Evolutionary conservation across 1,140 invertebrate genomes (phyloP).

Genomic region (Danaus plexippus): DNA sequence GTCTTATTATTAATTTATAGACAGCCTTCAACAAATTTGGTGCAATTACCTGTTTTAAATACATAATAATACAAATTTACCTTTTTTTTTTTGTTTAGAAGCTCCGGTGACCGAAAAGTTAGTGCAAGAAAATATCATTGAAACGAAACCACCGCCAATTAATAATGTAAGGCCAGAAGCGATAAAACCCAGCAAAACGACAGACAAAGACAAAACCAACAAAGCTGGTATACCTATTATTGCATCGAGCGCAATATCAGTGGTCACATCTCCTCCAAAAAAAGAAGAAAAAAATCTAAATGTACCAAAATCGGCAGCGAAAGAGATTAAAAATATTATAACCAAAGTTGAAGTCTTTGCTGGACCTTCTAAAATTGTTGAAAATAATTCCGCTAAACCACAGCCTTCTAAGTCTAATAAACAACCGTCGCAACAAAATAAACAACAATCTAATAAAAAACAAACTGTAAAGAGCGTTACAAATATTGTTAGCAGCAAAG

Average conservation of each 20-base stretch:
- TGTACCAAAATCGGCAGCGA: conserved; percentile 53
- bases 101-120: conserved; percentile 58
- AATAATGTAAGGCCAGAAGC: conserved; percentile 61
- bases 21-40: background rate
- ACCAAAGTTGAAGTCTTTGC: conserved; percentile 74
- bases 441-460: conserved; percentile 39
- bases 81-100: conserved; percentile 48
- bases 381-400: conserved; percentile 44
- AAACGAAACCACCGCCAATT: conserved; percentile 68
- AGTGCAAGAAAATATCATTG: conserved; percentile 70
- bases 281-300: conserved; percentile 63
- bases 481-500: conserved; percentile 61
- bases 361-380: conserved; percentile 64
- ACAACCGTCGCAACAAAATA: conserved; percentile 38
- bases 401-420: conserved; percentile 42
- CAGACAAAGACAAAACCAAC: conserved; percentile 59
- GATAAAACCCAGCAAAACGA: conserved; percentile 74
- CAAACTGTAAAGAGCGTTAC: conserved; percentile 46
- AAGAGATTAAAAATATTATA: conserved; percentile 68
- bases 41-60: conserved; percentile 8
- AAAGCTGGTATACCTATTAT: conserved; percentile 42
- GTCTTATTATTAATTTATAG: no score
- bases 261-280: conserved; percentile 61
- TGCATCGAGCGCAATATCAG: conserved; percentile 62
- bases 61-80: conserved; percentile 5